Conservation (phyloP, 1,140 invertebrate genomes). For the Papilio glaucus region DNA sequence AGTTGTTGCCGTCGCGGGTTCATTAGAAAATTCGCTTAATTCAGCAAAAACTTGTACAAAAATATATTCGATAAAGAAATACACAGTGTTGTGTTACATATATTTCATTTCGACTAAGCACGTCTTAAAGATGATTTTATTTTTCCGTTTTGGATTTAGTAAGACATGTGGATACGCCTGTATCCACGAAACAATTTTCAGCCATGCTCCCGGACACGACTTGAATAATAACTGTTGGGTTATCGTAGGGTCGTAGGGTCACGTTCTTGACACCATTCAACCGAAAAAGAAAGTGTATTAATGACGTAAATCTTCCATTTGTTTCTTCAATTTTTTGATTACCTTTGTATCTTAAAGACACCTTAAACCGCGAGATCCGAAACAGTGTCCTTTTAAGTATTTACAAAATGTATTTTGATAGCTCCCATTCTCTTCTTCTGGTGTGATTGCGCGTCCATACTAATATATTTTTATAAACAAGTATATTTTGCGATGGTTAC, state of each 20-base stretch:
- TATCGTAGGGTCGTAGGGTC: constrained; percentile 2
- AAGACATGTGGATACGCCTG: constrained; percentile 22
- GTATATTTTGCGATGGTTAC: too few relatives aligned
- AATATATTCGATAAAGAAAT: not conserved
- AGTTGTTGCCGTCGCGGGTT: too few relatives aligned
- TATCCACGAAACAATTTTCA: constrained; percentile 28
- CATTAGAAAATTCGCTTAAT: too few relatives aligned
- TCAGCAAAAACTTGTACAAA: too few relatives aligned
- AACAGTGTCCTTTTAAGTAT: too few relatives aligned
- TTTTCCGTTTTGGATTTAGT: constrained; percentile 26
- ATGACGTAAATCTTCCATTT: not conserved
- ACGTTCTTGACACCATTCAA: constrained; percentile 15
- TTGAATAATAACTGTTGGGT: constrained; percentile 18
- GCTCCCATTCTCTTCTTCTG: too few relatives aligned
- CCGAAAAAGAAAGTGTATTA: constrained; percentile 7
- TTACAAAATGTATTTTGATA: too few relatives aligned
- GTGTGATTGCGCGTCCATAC: too few relatives aligned
- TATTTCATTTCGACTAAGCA: constrained; percentile 17
- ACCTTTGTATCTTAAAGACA: too few relatives aligned
- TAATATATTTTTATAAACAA: too few relatives aligned
- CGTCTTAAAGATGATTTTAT: not conserved
- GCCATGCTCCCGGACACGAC: constrained; percentile 19
- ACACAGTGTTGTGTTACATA: not conserved
- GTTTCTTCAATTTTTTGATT: too few relatives aligned
- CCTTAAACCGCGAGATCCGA: too few relatives aligned